Conservation (phyloP, 2,797 vertebrate genomes). For the Scleropages formosus region DNA sequence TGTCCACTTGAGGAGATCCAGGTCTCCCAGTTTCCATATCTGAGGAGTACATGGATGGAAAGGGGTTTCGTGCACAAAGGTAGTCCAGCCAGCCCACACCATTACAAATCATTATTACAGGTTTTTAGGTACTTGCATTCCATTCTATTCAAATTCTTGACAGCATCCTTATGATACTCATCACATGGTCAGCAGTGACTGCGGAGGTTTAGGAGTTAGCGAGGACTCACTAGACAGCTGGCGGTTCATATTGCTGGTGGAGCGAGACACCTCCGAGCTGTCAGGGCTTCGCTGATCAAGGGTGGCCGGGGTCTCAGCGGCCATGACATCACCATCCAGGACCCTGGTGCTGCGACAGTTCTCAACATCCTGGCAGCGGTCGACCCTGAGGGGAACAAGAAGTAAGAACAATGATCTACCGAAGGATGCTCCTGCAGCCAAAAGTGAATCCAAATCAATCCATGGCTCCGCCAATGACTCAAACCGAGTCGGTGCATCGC, state of each 20-base stretch:
- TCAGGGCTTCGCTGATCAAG: conserved; percentile 64
- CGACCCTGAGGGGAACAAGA: conserved; percentile 60
- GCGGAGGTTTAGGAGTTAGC: neutral
- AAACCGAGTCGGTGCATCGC: too few species aligned
- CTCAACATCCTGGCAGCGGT: conserved; percentile 24
- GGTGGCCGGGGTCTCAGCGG: conserved; percentile 62
- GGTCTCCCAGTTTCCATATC: conserved; percentile 76
- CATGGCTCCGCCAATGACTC: too few species aligned
- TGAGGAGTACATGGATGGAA: conserved; percentile 37
- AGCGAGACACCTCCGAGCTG: conserved; percentile 71
- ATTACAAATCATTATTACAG: neutral
- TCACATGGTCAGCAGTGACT: neutral
- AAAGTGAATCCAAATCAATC: neutral
- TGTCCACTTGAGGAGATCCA: conserved; percentile 77
- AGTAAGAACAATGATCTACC: neutral
- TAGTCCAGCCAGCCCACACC: neutral
- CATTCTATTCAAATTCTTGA: too few species aligned
- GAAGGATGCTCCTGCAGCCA: neutral
- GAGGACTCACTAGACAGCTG: conserved; percentile 74
- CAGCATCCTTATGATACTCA: neutral
- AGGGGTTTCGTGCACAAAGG: too few species aligned
- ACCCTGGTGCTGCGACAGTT: conserved; percentile 73
- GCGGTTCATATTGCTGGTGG: conserved; percentile 74
- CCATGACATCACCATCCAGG: conserved; percentile 62
- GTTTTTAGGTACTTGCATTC: too few species aligned